Base-by-base conservation (phyloP, 35 echinoderm and acorn worm species). In the Ophioderma brevispina region DNA sequence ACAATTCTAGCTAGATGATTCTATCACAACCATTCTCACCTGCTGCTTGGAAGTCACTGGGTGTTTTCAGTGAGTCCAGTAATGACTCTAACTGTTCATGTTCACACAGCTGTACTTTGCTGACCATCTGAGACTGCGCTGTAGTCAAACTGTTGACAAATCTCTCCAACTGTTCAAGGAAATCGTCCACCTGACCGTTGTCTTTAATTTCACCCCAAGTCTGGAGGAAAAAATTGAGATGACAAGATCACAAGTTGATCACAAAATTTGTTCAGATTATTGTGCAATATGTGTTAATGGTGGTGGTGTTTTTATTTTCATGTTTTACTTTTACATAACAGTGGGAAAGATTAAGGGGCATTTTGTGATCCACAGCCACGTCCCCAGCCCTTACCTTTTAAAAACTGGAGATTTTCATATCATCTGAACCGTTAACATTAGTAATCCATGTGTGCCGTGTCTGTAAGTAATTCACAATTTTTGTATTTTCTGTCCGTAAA, bases 161-260 rank as follows among this genome's bases (percentile, higher is more conserved):
- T 59, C 87, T 84, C 37, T 99, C 97, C 38, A 99, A 82, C 97
- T 99, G 97, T 42, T 99, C 97, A 8, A 99, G 49, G 84, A 99
- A 99, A 50, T 99, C 97, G 19, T 90, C 90, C 17, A 99, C 89
- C 81, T 99, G 97, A 46, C 87, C 84, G 39, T 95, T 95, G 84
- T 99, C 94, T 78, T 92, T 98, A 76, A 99, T 92, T 63, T 99
- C 93, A 4, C 97, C 97, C 97, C 97, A 99, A 40, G 87, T 99
- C 97, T 99, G 81, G 0, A 87, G 38, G 21, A 92, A 76, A 42
- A 23, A 50, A 89, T 79, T 43, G 38, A 39, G 25, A 33, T 78
- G 25, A 17, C 30, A 92, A 92, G 33, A 4, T 77, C 50, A 86
- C 19, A 78, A 76, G 32, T 25, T 25, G 33, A 31, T n/a, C 37